These are phyloP conservation scores for Drosophila greeni DNA, from an alignment of 2,888 invertebrate species.

Conservation along the genomic window DNA sequence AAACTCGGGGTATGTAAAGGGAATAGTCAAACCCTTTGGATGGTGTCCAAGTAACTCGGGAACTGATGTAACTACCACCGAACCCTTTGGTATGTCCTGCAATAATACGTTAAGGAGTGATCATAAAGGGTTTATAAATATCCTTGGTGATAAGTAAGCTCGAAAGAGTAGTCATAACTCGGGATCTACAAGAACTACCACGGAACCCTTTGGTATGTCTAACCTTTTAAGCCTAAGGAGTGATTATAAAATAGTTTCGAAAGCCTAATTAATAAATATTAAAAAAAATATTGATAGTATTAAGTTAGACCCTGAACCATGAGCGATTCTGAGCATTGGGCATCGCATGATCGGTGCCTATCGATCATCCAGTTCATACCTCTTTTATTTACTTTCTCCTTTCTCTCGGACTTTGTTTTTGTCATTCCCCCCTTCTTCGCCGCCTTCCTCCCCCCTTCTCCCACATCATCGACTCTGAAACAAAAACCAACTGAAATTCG, in stretches of 20 bases:
- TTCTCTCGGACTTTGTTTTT: constrained; percentile 57
- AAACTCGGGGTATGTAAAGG: background rate
- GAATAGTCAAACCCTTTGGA: background rate
- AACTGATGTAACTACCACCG: background rate
- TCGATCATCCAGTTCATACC: constrained; percentile 25
- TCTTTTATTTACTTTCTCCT: constrained; percentile 49
- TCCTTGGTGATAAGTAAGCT: too few relatives aligned
- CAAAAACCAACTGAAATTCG: constrained; percentile 13
- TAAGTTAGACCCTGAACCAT: background rate
- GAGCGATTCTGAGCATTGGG: constrained; percentile 8
- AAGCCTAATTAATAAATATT: background rate
- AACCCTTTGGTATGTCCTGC: background rate
- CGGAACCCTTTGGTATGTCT: background rate
- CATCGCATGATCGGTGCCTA: constrained; percentile 12
- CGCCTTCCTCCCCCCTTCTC: background rate
- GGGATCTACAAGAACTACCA: background rate
- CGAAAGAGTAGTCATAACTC: background rate
- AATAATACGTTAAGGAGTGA: background rate
- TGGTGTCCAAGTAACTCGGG: too few relatives aligned
- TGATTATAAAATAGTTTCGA: background rate
- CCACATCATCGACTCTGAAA: constrained; percentile 3
- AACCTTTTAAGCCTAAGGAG: background rate
- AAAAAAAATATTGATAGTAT: too few relatives aligned
- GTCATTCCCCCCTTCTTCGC: background rate
- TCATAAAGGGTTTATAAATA: background rate